These are phyloP conservation scores for Oegoconia quadripuncta DNA, from an alignment of 2,888 invertebrate species.

Conservation along the genomic window DNA sequence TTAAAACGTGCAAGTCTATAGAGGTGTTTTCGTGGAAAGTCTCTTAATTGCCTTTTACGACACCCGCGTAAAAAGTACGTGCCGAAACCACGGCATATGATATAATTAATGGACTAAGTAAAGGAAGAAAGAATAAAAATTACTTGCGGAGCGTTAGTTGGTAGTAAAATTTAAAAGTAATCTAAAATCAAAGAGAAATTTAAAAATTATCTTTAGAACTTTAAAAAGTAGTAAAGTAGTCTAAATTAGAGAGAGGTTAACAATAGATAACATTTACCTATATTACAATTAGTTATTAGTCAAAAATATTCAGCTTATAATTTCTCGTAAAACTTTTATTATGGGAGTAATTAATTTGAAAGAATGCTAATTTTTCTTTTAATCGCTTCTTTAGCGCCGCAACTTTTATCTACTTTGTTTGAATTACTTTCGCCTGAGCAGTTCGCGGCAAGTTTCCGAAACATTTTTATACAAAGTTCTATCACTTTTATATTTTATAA, in stretches of 20 bases:
- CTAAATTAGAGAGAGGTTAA: neutral
- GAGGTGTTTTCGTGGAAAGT: too few relatives aligned
- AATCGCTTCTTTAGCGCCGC: conserved; percentile 72
- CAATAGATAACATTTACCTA: conserved; percentile 28
- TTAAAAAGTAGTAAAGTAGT: too few relatives aligned
- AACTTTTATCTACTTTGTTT: conserved; percentile 77
- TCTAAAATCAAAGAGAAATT: too few relatives aligned
- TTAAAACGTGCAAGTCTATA: too few relatives aligned
- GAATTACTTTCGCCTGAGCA: conserved; percentile 69
- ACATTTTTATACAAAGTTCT: conserved; percentile 50
- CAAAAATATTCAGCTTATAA: conserved; percentile 51
- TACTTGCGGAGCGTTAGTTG: too few relatives aligned
- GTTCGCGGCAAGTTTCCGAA: conserved; percentile 53
- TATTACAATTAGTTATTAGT: conserved; percentile 32
- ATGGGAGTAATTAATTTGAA: conserved; percentile 74
- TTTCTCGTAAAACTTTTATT: conserved; percentile 66
- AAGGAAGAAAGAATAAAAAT: too few relatives aligned
- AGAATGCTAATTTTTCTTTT: conserved; percentile 77
- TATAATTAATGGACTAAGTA: too few relatives aligned
- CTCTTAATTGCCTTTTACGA: too few relatives aligned
- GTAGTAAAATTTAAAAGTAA: too few relatives aligned
- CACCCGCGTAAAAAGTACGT: too few relatives aligned
- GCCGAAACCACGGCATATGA: too few relatives aligned
- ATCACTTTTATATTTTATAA: conserved; percentile 38
- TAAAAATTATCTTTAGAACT: too few relatives aligned